Evolutionary conservation across 2,113 vertebrate species (phyloP), one percentile per base, ranked within the genome.

Genomic region (Pelobates fuscus): DNA sequence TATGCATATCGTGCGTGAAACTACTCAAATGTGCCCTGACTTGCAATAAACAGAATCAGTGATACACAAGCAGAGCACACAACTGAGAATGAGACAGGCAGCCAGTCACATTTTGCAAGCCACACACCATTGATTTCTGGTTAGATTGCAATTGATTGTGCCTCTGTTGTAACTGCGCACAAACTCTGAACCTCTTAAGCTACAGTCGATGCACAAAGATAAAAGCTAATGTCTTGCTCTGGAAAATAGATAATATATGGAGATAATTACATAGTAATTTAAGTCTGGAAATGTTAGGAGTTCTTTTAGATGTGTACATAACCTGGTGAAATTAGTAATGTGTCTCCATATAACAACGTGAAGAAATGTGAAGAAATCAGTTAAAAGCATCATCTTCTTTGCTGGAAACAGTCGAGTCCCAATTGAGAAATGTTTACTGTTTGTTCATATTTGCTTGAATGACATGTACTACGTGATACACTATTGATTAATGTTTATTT

Each of bases 131-230:
- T 86, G 91, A 91, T 92, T 91, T 89, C 41, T 69, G 71, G 67
- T 82, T 84, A 69, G 79, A 78, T 73, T 86, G 84, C 82, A 81
- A 83, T 88, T 89, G 85, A 77, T 89, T 81, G 77, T 83, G 79
- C 87, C 84, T 79, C 80, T 79, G 82, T 84, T 46, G 0, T 75
- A 82, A 80, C 82, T 27, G 59, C 77, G 79, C 81, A 79, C 80
- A 80, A 82, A 81, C 76, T 67, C 80, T 92, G 89, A 92, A 90
- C 84, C 89, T 86, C 85, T 89, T 91, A 91, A 86, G 80, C 80
- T 84, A 81, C 86, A 70, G 32, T 70, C 55, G 57, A 44, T 70
- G 68, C 55, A 41, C 30, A 14, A 18, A 55, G 18, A 60, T 70
- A 60, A 60, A 60, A 60, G 68, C 32, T 43, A 70, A 70, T 70